Conservation (phyloP, 2,888 invertebrate species). For the Theodoxus fluviatilis region DNA sequence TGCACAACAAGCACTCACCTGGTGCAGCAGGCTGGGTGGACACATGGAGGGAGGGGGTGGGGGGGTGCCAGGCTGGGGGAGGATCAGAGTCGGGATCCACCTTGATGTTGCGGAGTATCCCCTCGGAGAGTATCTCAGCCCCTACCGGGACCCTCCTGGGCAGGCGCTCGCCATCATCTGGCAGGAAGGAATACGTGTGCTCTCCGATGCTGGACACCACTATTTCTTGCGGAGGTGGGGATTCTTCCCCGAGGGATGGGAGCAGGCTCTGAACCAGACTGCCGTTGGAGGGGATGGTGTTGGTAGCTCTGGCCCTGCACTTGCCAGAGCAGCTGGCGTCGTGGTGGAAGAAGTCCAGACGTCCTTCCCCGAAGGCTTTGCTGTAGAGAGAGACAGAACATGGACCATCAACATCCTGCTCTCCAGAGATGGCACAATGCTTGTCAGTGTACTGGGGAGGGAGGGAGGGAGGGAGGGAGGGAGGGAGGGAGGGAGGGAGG, state of each 20-base stretch:
- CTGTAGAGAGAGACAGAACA: constrained; percentile 40
- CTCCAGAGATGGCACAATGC: no score
- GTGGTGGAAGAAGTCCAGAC: constrained; percentile 65
- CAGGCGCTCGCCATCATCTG: constrained; percentile 28
- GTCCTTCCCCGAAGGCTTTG: constrained; percentile 64
- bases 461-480: no score
- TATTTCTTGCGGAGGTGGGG: constrained; percentile 22
- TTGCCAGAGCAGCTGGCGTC: constrained; percentile 64
- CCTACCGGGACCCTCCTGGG: neutral
- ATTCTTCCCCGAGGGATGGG: neutral
- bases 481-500: no score
- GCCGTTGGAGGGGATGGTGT: constrained; percentile 21
- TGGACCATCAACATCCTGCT: no score
- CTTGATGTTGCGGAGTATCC: no score
- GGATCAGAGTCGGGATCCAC: no score
- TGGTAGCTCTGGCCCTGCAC: constrained; percentile 61
- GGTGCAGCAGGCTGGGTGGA: no score
- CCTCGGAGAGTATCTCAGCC: no score
- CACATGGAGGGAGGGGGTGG: no score
- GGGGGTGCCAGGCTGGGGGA: no score
- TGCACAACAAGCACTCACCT: no score
- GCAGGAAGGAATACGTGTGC: constrained; percentile 30
- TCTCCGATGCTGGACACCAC: constrained; percentile 29
- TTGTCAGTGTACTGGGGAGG: no score
- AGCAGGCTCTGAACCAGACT: neutral